These are phyloP conservation scores for Pagrus major DNA, from an alignment of 2,113 vertebrate species.

Conservation along the genomic window DNA sequence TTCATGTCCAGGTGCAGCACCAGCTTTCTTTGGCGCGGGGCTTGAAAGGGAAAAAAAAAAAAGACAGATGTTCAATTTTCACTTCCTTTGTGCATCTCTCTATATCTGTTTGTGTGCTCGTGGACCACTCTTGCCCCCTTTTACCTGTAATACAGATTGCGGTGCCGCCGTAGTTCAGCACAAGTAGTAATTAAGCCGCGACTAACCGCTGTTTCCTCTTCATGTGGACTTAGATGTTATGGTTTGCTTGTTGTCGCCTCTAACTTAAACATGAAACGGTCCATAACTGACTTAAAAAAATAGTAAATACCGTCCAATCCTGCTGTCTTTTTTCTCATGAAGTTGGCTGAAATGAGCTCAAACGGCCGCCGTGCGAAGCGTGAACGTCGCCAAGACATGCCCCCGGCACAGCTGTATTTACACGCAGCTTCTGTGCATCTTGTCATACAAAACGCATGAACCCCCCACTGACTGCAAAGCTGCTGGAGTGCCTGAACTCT, in stretches of 20 bases:
- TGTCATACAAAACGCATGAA: slow-evolving; percentile 58
- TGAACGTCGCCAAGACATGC: slow-evolving; percentile 31
- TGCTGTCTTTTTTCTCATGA: neutral
- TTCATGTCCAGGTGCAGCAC: slow-evolving; percentile 79
- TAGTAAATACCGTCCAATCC: neutral
- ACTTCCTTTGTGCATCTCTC: slow-evolving; percentile 70
- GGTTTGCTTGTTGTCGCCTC: slow-evolving; percentile 21
- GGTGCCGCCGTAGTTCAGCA: slow-evolving; percentile 30
- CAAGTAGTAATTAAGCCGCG: slow-evolving; percentile 56
- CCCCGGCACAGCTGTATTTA: slow-evolving; percentile 66
- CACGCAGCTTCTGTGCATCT: slow-evolving; percentile 47
- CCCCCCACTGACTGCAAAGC: slow-evolving; percentile 41
- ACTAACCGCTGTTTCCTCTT: slow-evolving; percentile 44
- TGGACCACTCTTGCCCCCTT: slow-evolving; percentile 31
- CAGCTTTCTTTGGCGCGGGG: slow-evolving; percentile 74
- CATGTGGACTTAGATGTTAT: slow-evolving; percentile 35
- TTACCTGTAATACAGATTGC: slow-evolving; percentile 52
- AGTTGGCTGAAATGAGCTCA: slow-evolving; percentile 8
- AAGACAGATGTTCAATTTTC: slow-evolving; percentile 78
- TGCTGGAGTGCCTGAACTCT: slow-evolving; percentile 61
- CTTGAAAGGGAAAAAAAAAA: slow-evolving; percentile 62
- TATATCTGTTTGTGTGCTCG: slow-evolving; percentile 43
- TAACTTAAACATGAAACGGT: slow-evolving; percentile 10
- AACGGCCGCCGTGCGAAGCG: slow-evolving; percentile 17
- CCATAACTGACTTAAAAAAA: neutral